Percentiles rank a stretch among this genome's conserved stretches.
These are phyloP conservation scores for Agrochola litura DNA, from an alignment of 2,888 invertebrate species.

Conservation along the genomic window DNA sequence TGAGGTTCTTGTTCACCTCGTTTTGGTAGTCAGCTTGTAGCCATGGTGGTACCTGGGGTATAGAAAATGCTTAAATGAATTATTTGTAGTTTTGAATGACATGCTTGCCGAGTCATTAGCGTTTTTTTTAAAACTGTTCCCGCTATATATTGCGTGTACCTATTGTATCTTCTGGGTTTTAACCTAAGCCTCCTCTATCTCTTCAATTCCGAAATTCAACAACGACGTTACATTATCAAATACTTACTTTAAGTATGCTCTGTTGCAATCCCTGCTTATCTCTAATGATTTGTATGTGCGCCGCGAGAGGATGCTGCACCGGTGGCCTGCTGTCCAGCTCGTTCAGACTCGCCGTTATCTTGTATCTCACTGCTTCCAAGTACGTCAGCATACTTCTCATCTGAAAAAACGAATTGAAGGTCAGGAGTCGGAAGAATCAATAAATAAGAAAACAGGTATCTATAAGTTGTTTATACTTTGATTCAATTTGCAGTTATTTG, in stretches of 20 bases:
- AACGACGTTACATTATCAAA: not conserved
- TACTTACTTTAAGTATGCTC: constrained; percentile 93
- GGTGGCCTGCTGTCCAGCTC: constrained; percentile 95
- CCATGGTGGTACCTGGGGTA: constrained; percentile 93
- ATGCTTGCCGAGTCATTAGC: not conserved
- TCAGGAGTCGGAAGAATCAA: not conserved
- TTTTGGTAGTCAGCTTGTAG: constrained; percentile 92
- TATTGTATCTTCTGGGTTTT: not conserved
- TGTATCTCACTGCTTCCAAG: constrained; percentile 97
- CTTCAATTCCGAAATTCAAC: not conserved
- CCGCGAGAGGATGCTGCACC: constrained; percentile 94
- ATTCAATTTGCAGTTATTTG: not conserved
- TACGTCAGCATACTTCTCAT: constrained; percentile 98
- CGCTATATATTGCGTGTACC: not conserved
- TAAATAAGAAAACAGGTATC: too few species aligned
- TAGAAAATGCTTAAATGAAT: constrained; percentile 68
- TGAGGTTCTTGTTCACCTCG: constrained; percentile 88
- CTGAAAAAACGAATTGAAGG: constrained; percentile 85
- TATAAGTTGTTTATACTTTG: too few species aligned
- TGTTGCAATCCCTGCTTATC: constrained; percentile 97
- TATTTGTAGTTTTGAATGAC: not conserved
- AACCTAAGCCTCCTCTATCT: not conserved
- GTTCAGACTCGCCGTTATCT: constrained; percentile 95
- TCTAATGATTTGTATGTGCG: constrained; percentile 96
- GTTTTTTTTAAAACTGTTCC: not conserved